Percentiles rank a stretch among this genome's conserved stretches.
These are phyloP conservation scores for Tadarida brasiliensis DNA, from an alignment of 2,797 vertebrate genomes.

Conservation along the genomic window DNA sequence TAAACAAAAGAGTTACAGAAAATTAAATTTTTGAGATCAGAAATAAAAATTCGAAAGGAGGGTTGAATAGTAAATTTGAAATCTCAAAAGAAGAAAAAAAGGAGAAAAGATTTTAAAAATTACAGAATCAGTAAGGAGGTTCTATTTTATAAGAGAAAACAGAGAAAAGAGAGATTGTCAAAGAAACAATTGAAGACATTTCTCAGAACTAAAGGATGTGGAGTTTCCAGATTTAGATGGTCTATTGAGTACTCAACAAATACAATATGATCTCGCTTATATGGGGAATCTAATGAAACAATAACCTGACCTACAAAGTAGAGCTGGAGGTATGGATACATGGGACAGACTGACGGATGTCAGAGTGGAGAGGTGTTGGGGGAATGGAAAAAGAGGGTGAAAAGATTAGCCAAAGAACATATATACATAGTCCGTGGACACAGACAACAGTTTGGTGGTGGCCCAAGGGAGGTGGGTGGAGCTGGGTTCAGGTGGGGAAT, in stretches of 20 bases:
- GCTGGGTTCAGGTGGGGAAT: too few relatives aligned
- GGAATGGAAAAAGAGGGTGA: too few relatives aligned
- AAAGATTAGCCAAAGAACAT: too few relatives aligned
- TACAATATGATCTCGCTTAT: neutral
- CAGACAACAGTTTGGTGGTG: too few relatives aligned
- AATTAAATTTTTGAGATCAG: neutral
- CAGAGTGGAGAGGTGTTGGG: too few relatives aligned
- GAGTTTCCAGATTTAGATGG: neutral
- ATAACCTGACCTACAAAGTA: neutral
- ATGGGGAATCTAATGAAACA: neutral
- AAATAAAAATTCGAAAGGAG: conserved; percentile 29
- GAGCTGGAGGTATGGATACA: too few relatives aligned
- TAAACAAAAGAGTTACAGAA: neutral
- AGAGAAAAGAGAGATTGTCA: neutral
- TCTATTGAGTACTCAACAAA: neutral
- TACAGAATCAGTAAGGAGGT: neutral
- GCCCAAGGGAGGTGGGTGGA: too few relatives aligned
- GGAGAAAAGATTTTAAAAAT: neutral
- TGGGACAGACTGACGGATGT: too few relatives aligned
- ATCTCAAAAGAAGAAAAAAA: conserved; percentile 9
- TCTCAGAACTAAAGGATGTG: neutral
- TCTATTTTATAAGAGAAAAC: neutral
- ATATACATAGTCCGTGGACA: too few relatives aligned
- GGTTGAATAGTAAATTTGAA: neutral
- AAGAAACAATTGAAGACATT: neutral